These are phyloP conservation scores for Sesamia inferens DNA, from an alignment of 2,888 invertebrate genomes.

Conservation along the genomic window DNA sequence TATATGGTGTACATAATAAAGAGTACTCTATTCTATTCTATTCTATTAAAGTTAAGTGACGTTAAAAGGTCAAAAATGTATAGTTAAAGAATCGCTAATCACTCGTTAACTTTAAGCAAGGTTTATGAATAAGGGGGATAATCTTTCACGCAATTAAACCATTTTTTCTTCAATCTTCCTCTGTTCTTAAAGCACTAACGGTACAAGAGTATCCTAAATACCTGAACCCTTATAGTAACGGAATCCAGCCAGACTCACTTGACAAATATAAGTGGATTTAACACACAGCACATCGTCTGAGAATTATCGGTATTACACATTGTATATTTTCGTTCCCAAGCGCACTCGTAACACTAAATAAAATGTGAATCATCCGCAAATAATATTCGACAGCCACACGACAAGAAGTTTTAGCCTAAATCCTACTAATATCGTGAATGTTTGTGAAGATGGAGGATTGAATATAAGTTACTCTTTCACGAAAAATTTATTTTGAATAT, in stretches of 20 bases:
- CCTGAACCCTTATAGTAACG: slow-evolving; percentile 4
- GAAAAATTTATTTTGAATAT: background rate
- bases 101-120: no score
- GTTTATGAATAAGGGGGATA: no score
- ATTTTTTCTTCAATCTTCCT: background rate
- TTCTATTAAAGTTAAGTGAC: no score
- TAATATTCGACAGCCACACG: slow-evolving; percentile 16
- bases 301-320: slow-evolving; percentile 47
- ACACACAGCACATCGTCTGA: slow-evolving; percentile 43
- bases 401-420: background rate
- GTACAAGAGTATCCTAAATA: background rate
- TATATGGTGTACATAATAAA: no score
- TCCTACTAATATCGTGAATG: background rate
- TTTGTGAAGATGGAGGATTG: no score
- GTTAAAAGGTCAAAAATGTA: no score
- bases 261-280: slow-evolving; percentile 36
- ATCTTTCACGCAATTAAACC: background rate
- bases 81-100: no score
- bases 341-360: slow-evolving; percentile 18
- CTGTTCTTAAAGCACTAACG: no score
- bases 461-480: background rate
- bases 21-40: no score
- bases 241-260: slow-evolving; percentile 24
- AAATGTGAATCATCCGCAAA: slow-evolving; percentile 41
- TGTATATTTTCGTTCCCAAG: slow-evolving; percentile 50